A percentile compares a stretch with the other conserved stretches of the same genome.
phyloP scores from a whole-genome alignment of 2,888 invertebrate species.

The Galeruca laticollis region DNA sequence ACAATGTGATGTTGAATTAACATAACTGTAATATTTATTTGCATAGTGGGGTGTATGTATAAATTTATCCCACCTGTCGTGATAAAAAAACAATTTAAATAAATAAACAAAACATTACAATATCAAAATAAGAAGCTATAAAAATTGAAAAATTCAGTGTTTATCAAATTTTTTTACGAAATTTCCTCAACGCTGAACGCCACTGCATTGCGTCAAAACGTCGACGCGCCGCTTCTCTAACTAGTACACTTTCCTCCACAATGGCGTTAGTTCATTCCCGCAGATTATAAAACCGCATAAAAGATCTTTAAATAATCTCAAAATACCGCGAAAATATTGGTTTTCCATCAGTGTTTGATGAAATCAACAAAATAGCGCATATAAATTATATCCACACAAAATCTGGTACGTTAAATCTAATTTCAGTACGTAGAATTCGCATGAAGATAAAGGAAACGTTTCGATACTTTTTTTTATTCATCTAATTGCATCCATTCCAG shows the following conservation, averaged over 20 bases:
- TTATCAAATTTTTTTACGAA: neutral
- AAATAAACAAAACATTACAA: no score
- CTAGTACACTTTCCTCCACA: slow-evolving; percentile 50
- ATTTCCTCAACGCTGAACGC: slow-evolving; percentile 44
- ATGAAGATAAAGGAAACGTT: neutral
- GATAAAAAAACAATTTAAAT: no score
- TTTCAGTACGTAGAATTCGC: neutral
- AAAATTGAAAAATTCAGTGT: no score
- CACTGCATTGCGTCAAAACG: slow-evolving; percentile 57
- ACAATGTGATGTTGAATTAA: no score
- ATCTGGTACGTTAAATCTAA: slow-evolving; percentile 46
- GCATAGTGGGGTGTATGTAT: no score
- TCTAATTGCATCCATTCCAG: neutral
- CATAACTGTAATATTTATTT: no score
- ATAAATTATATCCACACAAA: slow-evolving; percentile 48
- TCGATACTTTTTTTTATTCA: neutral
- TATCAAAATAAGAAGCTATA: no score
- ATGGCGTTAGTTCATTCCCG: slow-evolving; percentile 51
- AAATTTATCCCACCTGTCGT: no score
- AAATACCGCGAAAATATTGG: neutral
- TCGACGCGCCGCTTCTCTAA: slow-evolving; percentile 32
- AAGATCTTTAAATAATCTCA: slow-evolving; percentile 11
- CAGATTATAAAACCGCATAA: slow-evolving; percentile 38
- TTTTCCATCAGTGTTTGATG: slow-evolving; percentile 32
- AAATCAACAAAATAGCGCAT: slow-evolving; percentile 49